Evolutionary conservation across 92 coral and sea anemone genomes (phyloP), one percentile per base, ranked within the genome.

Genomic region (Metridium senile): DNA sequence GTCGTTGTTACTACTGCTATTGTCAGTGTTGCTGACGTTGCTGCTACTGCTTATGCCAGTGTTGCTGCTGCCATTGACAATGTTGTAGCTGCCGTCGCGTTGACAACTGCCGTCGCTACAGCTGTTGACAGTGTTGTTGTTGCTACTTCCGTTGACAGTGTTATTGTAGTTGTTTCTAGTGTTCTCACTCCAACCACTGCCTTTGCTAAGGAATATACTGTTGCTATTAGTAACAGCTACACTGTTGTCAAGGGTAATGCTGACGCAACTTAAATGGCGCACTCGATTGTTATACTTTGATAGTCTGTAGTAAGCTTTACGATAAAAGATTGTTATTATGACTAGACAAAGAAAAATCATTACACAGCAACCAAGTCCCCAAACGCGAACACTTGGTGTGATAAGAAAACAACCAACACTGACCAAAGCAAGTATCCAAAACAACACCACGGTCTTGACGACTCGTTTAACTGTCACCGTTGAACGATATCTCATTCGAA

Each of bases 391-490:
- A 56, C 16, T 17, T 11, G 76, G 64, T 0, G 26, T 17, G 20
- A 56, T 20, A 16, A 54, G 25, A 30, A 8, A 53, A 0, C 30
- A 1, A 56, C 59, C 66, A 34, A 72, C 64, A 29, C 11, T 28
- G 8, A 56, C 26, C 7, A 26, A 29, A 33, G 1, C 18, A 19
- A 30, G 11, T 0, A 30, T 23, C 76, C 76, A 72, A 26, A 72
- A 16, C 33, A 10, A 23, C 25, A 13, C 30, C 28, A 72, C 57
- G 8, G 39, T 3, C 16, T 20, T 30, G 21, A 72, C 0, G 20
- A 21, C 66, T 1, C 76, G 76, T 7, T 29, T 34, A 26, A 59
- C 52, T 21, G 76, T 72, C 11, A 72, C 76, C 26, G 61, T 29
- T 2, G 23, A n/a, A 30, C 76, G 76, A 22, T 72, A 72, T 19